phyloP scores from a whole-genome alignment of 2,888 invertebrate species.

The Heliconius erato region DNA sequence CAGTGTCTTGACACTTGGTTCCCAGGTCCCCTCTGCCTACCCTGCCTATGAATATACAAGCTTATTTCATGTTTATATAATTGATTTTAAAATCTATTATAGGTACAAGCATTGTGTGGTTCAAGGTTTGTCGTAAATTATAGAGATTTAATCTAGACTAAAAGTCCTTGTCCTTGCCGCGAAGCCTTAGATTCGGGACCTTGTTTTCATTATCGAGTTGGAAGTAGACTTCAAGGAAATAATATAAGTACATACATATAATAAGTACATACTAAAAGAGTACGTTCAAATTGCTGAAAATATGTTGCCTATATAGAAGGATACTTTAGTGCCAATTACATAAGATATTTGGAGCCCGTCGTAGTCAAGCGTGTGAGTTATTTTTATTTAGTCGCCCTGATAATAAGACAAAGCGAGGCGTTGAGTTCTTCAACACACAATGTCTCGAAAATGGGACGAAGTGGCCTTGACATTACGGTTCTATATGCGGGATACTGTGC shows the following conservation, averaged over 20 bases:
- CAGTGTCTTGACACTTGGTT: too few relatives aligned
- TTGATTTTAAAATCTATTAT: background rate
- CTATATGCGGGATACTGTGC: too few relatives aligned
- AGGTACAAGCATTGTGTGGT: background rate
- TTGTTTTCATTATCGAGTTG: background rate
- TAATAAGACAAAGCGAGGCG: too few relatives aligned
- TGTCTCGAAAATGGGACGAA: background rate
- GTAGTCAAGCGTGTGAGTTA: background rate
- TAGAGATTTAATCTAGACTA: slow-evolving; percentile 3
- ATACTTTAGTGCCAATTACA: background rate
- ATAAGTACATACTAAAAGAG: background rate
- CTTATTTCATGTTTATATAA: too few relatives aligned
- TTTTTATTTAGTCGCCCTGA: background rate
- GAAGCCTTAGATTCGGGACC: background rate
- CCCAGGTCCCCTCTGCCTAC: too few relatives aligned
- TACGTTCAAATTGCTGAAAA: background rate
- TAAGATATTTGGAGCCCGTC: background rate
- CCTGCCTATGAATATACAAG: too few relatives aligned
- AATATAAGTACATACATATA: too few relatives aligned
- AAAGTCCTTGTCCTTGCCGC: slow-evolving; percentile 1
- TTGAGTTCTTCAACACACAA: too few relatives aligned
- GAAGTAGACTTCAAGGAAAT: background rate
- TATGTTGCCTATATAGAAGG: background rate
- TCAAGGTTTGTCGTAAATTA: background rate
- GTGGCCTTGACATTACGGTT: too few relatives aligned